Percentiles rank a stretch among this genome's conserved stretches.
Evolutionary conservation across 30 jellyfish, hydroid and myxozoan genomes (phyloP).

Genomic region (Catostylus mosaicus): DNA sequence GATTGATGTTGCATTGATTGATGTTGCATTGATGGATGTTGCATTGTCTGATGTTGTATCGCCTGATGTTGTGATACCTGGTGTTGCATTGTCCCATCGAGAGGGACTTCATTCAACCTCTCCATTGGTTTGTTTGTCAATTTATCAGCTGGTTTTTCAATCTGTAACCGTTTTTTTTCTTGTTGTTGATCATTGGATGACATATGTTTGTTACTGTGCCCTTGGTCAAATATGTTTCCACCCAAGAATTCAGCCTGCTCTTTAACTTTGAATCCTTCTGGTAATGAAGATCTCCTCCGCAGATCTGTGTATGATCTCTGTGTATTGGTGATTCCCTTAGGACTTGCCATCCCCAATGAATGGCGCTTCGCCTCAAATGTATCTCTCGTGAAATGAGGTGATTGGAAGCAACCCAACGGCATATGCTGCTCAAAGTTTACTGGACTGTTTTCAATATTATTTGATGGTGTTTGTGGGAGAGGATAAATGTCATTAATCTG

Average conservation of each 20-base stretch:
- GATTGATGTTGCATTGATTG: conserved; percentile 8
- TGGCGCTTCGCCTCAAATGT: background rate
- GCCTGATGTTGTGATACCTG: conserved; percentile 8
- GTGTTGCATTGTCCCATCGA: conserved; percentile 2
- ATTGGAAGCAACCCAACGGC: conserved; percentile 24
- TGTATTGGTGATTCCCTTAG: background rate
- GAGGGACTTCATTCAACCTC: background rate
- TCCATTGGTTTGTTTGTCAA: no score
- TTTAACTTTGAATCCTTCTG: conserved; percentile 5
- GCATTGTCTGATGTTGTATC: background rate
- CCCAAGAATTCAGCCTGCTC: background rate
- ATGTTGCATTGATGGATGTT: conserved; percentile 6
- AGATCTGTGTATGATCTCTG: conserved; percentile 12
- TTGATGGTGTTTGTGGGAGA: background rate
- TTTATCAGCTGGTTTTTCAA: no score
- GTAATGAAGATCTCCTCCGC: conserved; percentile 27
- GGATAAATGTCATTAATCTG: conserved; percentile 1
- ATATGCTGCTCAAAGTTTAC: conserved; percentile 4
- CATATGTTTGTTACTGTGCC: no score
- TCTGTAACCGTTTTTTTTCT: no score
- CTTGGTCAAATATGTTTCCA: background rate
- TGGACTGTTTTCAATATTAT: background rate
- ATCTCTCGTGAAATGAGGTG: conserved; percentile 3
- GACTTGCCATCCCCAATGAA: conserved; percentile 9
- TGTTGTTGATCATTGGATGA: no score